phyloP scores from a whole-genome alignment of 92 coral and sea anemone species.

The Desmophyllum pertusum region DNA sequence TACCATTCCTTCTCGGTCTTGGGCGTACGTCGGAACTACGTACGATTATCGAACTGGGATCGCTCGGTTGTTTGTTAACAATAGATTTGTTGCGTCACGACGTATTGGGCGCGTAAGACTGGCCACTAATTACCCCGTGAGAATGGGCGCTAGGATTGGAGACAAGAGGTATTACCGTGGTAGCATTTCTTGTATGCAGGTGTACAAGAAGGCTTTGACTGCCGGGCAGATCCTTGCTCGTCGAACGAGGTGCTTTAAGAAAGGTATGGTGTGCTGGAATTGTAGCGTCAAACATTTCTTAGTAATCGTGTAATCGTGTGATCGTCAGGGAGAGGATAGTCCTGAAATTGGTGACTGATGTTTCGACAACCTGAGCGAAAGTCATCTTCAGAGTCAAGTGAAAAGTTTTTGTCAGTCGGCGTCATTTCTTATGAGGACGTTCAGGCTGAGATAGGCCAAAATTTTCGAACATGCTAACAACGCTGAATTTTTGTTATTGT shows the following conservation, averaged over 20 bases:
- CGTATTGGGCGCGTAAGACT: slow-evolving; percentile 66
- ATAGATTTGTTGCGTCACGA: slow-evolving; percentile 38
- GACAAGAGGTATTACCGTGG: slow-evolving; percentile 73
- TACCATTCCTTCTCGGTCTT: slow-evolving; percentile 27
- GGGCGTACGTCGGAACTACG: slow-evolving; percentile 73
- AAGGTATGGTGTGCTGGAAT: slow-evolving; percentile 9
- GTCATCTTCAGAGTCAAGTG: too few species aligned
- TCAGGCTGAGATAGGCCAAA: too few species aligned
- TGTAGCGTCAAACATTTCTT: too few species aligned
- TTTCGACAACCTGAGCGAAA: too few species aligned
- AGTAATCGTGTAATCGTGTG: too few species aligned
- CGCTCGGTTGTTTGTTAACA: slow-evolving; percentile 63
- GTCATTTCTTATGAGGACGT: too few species aligned
- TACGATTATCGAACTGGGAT: slow-evolving; percentile 67
- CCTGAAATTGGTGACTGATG: too few species aligned
- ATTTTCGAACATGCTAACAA: too few species aligned
- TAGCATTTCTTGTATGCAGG: slow-evolving; percentile 72
- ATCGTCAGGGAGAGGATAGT: too few species aligned
- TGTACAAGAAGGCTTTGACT: slow-evolving; percentile 62
- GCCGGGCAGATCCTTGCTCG: slow-evolving; percentile 55
- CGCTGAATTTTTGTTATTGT: background rate
- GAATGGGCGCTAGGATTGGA: slow-evolving; percentile 62
- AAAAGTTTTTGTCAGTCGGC: too few species aligned
- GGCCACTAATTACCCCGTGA: slow-evolving; percentile 71
- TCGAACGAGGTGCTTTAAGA: slow-evolving; percentile 54